Conservation (phyloP, 1,140 invertebrate species). For the roundworm (Caenorhabditis elegans) region WBcel235 BX284603.4:7481501-7482000, state of each 20-base stretch:
- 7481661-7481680: slow-evolving; percentile 50
- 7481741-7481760: slow-evolving; percentile 44
- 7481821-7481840: slow-evolving; percentile 43
- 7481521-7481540: slow-evolving; percentile 51
- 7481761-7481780: slow-evolving; percentile 40
- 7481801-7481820: slow-evolving; percentile 53
- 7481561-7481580: slow-evolving; percentile 44
- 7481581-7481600: slow-evolving; percentile 42
- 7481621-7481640: slow-evolving; percentile 22
- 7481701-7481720: slow-evolving; percentile 51
- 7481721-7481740: slow-evolving; percentile 53
- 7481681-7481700: slow-evolving; percentile 51
- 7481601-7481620: slow-evolving; percentile 49
- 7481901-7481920: slow-evolving; percentile 51
- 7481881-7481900: slow-evolving; percentile 53
- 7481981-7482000: slow-evolving; percentile 43
- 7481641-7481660: too few relatives aligned
- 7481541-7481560: slow-evolving; percentile 51
- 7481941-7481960: neutral
- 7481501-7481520: slow-evolving; percentile 50
- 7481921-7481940: slow-evolving; percentile 36
- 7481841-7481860: slow-evolving; percentile 49
- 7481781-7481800: slow-evolving; percentile 50
- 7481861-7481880: slow-evolving; percentile 45
- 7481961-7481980: slow-evolving; percentile 27